phyloP scores from a whole-genome alignment of 2,797 vertebrate species.

The Gallinago solitaria region DNA sequence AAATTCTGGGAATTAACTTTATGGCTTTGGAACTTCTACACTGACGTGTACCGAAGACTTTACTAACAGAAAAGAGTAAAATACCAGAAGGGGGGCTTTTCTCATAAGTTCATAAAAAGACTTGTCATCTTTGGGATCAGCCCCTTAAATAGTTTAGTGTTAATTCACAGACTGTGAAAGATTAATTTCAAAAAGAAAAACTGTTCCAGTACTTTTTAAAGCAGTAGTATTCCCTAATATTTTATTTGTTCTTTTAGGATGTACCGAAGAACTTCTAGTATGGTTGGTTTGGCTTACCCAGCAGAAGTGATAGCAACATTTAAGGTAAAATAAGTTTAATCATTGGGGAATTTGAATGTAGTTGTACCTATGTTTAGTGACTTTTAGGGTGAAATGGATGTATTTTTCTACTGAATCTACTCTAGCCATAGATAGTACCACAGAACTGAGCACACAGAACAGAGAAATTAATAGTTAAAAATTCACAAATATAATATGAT shows the following conservation, averaged over 20 bases:
- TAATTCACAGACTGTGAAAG: not conserved
- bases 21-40: not conserved
- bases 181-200: not conserved
- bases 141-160: not conserved
- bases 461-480: not conserved
- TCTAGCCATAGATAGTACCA: not conserved
- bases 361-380: not conserved
- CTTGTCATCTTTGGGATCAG: not conserved
- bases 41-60: not conserved
- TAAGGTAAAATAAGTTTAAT: constrained; percentile 83
- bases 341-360: constrained; percentile 10
- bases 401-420: not conserved
- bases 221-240: not conserved
- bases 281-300: constrained; percentile 93
- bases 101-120: not conserved
- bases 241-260: constrained; percentile 83
- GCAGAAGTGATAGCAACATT: constrained; percentile 89
- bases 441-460: not conserved
- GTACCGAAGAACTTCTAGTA: constrained; percentile 94
- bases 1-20: not conserved
- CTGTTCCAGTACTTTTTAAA: not conserved
- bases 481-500: not conserved
- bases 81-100: not conserved
- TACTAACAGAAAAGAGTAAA: not conserved
- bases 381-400: not conserved